These are phyloP conservation scores for Drosophila borborema DNA, from an alignment of 2,888 invertebrate genomes.

Conservation along the genomic window DNA sequence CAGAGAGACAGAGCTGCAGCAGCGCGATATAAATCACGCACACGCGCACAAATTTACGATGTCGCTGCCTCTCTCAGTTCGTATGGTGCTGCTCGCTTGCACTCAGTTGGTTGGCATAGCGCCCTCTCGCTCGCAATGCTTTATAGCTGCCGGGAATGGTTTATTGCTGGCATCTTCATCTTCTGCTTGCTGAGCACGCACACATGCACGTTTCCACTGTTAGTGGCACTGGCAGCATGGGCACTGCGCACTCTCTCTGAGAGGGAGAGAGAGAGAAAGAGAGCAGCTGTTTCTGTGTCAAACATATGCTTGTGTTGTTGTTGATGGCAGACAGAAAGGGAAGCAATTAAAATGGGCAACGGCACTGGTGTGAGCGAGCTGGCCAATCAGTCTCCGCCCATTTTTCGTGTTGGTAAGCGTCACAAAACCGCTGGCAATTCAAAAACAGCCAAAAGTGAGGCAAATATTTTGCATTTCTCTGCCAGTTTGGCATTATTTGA, in stretches of 20 bases:
- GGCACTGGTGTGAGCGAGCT: constrained; percentile 57
- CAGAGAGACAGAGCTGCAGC: constrained; percentile 39
- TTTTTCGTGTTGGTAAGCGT: constrained; percentile 70
- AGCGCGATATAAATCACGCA: constrained; percentile 65
- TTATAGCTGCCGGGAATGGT: constrained; percentile 85
- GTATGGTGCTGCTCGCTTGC: constrained; percentile 32
- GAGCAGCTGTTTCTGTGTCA: constrained; percentile 77
- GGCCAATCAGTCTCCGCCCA: constrained; percentile 81
- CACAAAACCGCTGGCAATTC: constrained; percentile 40
- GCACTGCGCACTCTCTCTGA: constrained; percentile 59
- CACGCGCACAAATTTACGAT: constrained; percentile 63
- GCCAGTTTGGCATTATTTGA: constrained; percentile 9
- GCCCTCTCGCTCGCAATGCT: constrained; percentile 81
- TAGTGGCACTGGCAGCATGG: background rate
- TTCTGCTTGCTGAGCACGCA: constrained; percentile 51
- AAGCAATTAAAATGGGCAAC: constrained; percentile 48
- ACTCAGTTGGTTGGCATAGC: background rate
- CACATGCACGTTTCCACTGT: constrained; percentile 45
- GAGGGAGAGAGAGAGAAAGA: constrained; percentile 49
- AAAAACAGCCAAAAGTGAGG: constrained; percentile 39
- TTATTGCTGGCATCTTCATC: constrained; percentile 83
- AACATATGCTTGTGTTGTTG: constrained; percentile 74
- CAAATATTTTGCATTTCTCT: constrained; percentile 27
- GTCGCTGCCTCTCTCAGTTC: constrained; percentile 52
- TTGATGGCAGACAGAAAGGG: constrained; percentile 53